A percentile compares a stretch with the other conserved stretches of the same genome.
These are phyloP conservation scores for Lepidurus couesii DNA, from an alignment of 1,140 invertebrate species.

Conservation along the genomic window DNA sequence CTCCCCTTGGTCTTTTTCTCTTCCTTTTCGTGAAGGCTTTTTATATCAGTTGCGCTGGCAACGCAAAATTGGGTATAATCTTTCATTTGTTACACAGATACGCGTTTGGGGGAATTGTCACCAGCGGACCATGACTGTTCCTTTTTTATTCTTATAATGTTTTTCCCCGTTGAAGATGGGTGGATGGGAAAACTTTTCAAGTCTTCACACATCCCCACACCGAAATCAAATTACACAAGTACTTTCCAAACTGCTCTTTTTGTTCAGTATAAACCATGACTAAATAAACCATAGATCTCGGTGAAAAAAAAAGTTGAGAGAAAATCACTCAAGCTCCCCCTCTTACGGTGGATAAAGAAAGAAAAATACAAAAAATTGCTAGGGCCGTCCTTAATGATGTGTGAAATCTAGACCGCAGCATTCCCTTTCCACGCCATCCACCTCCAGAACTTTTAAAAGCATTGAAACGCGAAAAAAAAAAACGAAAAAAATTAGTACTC, in stretches of 20 bases:
- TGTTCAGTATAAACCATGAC: not conserved
- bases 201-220: not conserved
- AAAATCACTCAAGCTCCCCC: not conserved
- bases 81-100: not conserved
- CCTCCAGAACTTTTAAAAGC: not conserved
- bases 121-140: not conserved
- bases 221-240: not conserved
- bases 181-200: not conserved
- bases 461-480: not conserved
- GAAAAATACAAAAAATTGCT: not conserved
- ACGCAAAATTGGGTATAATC: not conserved
- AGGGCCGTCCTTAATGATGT: not conserved
- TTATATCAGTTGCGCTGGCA: too few relatives aligned
- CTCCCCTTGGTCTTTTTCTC: too few relatives aligned
- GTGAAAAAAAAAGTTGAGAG: not conserved
- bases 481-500: not conserved
- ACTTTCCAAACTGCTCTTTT: not conserved
- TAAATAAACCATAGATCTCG: not conserved
- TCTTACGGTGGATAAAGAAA: not conserved
- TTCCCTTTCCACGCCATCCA: slow-evolving; percentile 18
- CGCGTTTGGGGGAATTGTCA: not conserved
- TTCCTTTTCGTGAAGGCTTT: too few relatives aligned
- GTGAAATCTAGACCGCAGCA: slow-evolving; percentile 18
- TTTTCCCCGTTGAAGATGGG: not conserved
- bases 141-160: not conserved